Percentiles rank a stretch among this genome's conserved stretches.
Evolutionary conservation across 1,140 invertebrate species (phyloP).

Genomic region (Coelopa frigida): DNA sequence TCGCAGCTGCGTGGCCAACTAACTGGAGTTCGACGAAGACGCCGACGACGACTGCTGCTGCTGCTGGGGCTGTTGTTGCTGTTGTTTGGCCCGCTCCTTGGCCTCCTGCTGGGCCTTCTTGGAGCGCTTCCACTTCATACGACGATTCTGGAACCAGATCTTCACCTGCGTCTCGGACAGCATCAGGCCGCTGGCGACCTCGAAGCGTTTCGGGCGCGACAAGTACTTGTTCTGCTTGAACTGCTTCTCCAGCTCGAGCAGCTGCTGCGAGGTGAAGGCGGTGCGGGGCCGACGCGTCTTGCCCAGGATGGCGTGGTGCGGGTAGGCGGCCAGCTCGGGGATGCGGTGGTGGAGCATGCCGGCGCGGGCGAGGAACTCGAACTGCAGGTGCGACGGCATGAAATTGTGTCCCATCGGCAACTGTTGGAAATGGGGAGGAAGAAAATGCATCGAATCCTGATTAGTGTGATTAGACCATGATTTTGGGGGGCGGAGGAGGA

Average conservation of each 20-base stretch:
- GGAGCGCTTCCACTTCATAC: constrained; percentile 94
- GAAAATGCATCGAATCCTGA: no score
- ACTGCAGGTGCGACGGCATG: constrained; percentile 68
- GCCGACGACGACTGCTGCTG: constrained; percentile 15
- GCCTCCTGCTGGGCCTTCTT: constrained; percentile 84
- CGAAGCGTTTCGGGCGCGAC: constrained; percentile 94
- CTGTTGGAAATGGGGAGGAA: no score
- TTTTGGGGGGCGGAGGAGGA: no score
- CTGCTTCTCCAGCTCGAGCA: constrained; percentile 95
- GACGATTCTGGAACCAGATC: constrained; percentile 93
- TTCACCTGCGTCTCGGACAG: constrained; percentile 98
- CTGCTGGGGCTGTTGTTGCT: constrained; percentile 31
- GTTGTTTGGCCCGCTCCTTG: constrained; percentile 39
- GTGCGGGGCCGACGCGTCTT: constrained; percentile 94
- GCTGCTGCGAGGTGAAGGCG: constrained; percentile 96
- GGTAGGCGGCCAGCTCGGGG: constrained; percentile 56
- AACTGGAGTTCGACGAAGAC: no score
- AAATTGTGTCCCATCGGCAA: constrained; percentile 42
- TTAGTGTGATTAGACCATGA: no score
- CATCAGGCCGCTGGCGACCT: constrained; percentile 96
- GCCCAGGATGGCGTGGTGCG: constrained; percentile 71
- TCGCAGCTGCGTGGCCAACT: no score
- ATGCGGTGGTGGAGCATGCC: constrained; percentile 79
- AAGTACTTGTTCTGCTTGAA: constrained; percentile 99
- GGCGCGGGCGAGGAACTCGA: constrained; percentile 76